A percentile compares a stretch with the other conserved stretches of the same genome.
Evolutionary conservation across 2,888 invertebrate species (phyloP).

Genomic region (Leucozona laternaria): DNA sequence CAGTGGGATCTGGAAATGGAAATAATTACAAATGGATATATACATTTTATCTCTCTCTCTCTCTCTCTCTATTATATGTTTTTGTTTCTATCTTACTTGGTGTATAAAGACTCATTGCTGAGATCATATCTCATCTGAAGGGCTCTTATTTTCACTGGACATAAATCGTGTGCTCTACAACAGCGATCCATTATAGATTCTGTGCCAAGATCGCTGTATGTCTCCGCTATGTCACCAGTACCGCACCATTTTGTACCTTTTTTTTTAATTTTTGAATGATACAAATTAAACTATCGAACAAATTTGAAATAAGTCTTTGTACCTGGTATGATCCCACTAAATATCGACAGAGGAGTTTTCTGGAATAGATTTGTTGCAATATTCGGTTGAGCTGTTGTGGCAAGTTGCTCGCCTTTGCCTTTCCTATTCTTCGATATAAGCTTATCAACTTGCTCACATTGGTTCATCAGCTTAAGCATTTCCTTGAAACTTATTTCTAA

Average conservation of each 20-base stretch:
- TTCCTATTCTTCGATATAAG: constrained; percentile 77
- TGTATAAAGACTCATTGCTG: constrained; percentile 92
- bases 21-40: constrained; percentile 26
- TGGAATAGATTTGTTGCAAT: constrained; percentile 84
- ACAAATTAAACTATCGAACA: neutral
- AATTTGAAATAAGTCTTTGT: constrained; percentile 61
- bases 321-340: constrained; percentile 94
- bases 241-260: constrained; percentile 97
- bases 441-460: constrained; percentile 89
- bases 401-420: constrained; percentile 79
- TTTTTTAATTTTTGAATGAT: constrained; percentile 82
- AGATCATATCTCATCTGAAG: constrained; percentile 89
- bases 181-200: constrained; percentile 90
- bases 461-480: constrained; percentile 92
- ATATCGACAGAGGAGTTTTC: constrained; percentile 88
- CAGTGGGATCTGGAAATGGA: constrained; percentile 90
- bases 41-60: no score
- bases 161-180: constrained; percentile 95
- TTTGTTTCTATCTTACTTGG: constrained; percentile 86
- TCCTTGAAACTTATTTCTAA: constrained; percentile 88
- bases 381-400: constrained; percentile 77
- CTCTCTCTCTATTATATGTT: neutral
- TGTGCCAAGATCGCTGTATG: constrained; percentile 93
- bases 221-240: constrained; percentile 92
- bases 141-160: constrained; percentile 90